Conservation (phyloP, 1,140 invertebrate species). For the Drosophila insularis region DNA sequence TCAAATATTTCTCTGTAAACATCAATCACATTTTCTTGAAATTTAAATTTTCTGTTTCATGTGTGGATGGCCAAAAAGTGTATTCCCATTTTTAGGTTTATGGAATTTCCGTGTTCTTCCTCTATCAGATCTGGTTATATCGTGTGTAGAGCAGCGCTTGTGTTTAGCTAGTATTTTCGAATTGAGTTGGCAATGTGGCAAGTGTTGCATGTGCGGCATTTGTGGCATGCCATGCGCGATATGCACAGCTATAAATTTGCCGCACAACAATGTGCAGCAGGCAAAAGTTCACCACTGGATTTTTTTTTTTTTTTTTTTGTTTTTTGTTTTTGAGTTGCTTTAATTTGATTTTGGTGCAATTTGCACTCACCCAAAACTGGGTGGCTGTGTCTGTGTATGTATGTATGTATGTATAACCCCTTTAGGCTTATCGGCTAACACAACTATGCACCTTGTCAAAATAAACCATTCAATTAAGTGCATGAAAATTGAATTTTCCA, state of each 20-base stretch:
- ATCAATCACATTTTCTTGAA: neutral
- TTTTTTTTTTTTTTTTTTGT: conserved; percentile 10
- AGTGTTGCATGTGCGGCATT: conserved; percentile 32
- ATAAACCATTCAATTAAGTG: conserved; percentile 78
- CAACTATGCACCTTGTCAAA: conserved; percentile 66
- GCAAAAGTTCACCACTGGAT: neutral
- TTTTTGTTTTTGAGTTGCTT: conserved; percentile 14
- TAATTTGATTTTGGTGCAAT: conserved; percentile 37
- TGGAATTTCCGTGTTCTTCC: neutral
- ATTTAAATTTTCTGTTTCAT: neutral
- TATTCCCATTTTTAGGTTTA: neutral
- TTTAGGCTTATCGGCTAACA: conserved; percentile 66
- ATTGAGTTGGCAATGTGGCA: conserved; percentile 14
- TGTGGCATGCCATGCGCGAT: conserved; percentile 21
- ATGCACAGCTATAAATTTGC: conserved; percentile 9
- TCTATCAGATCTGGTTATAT: conserved; percentile 1
- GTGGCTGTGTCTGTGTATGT: conserved; percentile 13
- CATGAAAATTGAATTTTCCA: conserved; percentile 73
- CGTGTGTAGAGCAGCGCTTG: neutral
- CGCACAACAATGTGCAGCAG: conserved; percentile 21
- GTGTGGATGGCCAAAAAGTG: neutral
- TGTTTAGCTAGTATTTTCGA: conserved; percentile 5
- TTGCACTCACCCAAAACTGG: conserved; percentile 32
- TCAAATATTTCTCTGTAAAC: too few relatives aligned
- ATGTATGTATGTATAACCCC: conserved; percentile 43